Evolutionary conservation across 1,140 invertebrate genomes (phyloP), one percentile per base, ranked within the genome.

Genomic region (Leptoteleia sp.): DNA sequence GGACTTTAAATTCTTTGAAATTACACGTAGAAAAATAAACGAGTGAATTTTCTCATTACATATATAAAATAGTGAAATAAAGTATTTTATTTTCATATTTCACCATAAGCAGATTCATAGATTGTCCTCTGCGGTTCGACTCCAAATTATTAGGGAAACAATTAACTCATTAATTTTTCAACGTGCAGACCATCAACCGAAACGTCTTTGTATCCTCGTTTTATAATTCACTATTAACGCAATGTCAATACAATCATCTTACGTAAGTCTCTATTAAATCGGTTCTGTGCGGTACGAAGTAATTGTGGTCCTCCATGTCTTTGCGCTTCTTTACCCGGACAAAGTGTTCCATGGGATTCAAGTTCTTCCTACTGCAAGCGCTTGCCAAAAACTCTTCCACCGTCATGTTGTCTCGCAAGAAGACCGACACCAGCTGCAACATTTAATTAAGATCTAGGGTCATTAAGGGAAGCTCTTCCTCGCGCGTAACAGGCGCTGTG

Each of bases 211-310:
- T n/a, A n/a, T n/a, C n/a, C n/a, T n/a, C n/a, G n/a, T n/a, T n/a
- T n/a, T n/a, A n/a, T n/a, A n/a, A n/a, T n/a, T n/a, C n/a, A n/a
- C n/a, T n/a, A n/a, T n/a, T n/a, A n/a, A n/a, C n/a, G n/a, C n/a
- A n/a, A n/a, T n/a, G n/a, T n/a, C n/a, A n/a, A n/a, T n/a, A 42
- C 11, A 22, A 16, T 17, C 1, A 93, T n/a, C 96, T 95, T 91
- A 98, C 97, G 88, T 98, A 96, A 86, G 96, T 97, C 89, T 98
- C 97, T 82, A 99, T 97, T 79, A 95, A 92, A 89, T 98, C 96
- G 81, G 94, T 94, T 80, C 96, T 92, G 89, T 96, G 95, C 45
- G 96, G 96, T 80, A 97, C 96, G 90, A 97, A 98, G 89, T 97
- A 98, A 90, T 97, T 97, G 84, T 96, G 95, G 90, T 98, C 96